These are phyloP conservation scores for Bruchidius siliquastri DNA, from an alignment of 2,888 invertebrate genomes.

Conservation along the genomic window DNA sequence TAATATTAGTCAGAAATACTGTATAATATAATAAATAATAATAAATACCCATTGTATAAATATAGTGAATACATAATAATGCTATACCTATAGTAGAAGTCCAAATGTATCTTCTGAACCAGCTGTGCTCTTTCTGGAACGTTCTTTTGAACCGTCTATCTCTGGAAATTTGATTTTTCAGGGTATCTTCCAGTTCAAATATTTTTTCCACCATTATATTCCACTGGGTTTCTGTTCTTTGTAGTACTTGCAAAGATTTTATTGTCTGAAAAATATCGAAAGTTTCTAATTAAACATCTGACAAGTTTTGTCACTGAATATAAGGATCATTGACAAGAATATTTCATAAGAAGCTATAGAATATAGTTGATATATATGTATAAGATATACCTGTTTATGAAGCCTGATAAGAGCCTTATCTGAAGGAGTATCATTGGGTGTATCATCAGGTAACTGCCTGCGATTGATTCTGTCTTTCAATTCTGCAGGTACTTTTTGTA, in stretches of 20 bases:
- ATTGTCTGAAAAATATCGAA: constrained; percentile 58
- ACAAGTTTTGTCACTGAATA: constrained; percentile 1
- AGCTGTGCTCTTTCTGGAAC: constrained; percentile 61
- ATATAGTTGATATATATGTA: too few relatives aligned
- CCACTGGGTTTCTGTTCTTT: constrained; percentile 94
- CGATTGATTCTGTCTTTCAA: constrained; percentile 70
- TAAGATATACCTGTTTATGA: constrained; percentile 72
- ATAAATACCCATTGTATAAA: not conserved
- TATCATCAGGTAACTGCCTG: constrained; percentile 55
- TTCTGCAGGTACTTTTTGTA: constrained; percentile 80
- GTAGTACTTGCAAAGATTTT: constrained; percentile 85
- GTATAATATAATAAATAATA: too few relatives aligned
- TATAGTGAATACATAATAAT: not conserved
- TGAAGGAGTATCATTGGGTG: constrained; percentile 64
- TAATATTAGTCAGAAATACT: too few relatives aligned
- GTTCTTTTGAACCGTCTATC: constrained; percentile 63
- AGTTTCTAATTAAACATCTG: too few relatives aligned
- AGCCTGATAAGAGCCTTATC: constrained; percentile 83
- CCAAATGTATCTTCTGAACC: constrained; percentile 56
- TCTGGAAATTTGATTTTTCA: constrained; percentile 65
- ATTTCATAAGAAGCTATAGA: too few relatives aligned
- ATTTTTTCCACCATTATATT: constrained; percentile 75
- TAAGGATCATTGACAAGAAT: too few relatives aligned
- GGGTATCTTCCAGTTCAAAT: constrained; percentile 82
- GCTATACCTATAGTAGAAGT: constrained; percentile 61